Percentiles rank a stretch among this genome's conserved stretches.
phyloP scores from a whole-genome alignment of 2,888 invertebrate genomes.

The Cerceris ruficornis region DNA sequence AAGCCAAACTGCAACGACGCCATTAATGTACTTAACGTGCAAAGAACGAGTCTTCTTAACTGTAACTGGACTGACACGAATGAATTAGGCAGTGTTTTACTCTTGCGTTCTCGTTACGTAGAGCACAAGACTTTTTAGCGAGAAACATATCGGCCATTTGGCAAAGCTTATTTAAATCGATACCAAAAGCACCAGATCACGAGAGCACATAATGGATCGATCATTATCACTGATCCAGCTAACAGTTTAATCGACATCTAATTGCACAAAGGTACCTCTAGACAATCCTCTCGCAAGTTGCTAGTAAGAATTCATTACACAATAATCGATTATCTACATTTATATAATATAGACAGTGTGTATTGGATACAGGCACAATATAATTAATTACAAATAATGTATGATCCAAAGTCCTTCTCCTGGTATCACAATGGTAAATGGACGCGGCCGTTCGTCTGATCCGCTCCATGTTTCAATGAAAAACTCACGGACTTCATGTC shows the following conservation, averaged over 20 bases:
- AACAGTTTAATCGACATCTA: slow-evolving; percentile 65
- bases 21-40: slow-evolving; percentile 25
- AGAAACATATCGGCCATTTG: slow-evolving; percentile 66
- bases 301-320: slow-evolving; percentile 73
- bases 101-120: slow-evolving; percentile 25
- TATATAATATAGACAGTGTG: slow-evolving; percentile 72
- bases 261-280: slow-evolving; percentile 74
- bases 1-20: slow-evolving; percentile 32
- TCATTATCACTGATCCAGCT: slow-evolving; percentile 64
- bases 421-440: slow-evolving; percentile 77
- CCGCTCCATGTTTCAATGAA: slow-evolving; percentile 56
- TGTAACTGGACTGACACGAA: slow-evolving; percentile 34
- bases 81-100: slow-evolving; percentile 67
- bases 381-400: slow-evolving; percentile 78
- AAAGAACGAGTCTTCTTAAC: slow-evolving; percentile 13
- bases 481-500: slow-evolving; percentile 74
- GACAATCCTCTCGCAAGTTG: slow-evolving; percentile 62
- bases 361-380: slow-evolving; percentile 80
- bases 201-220: slow-evolving; percentile 67
- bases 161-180: slow-evolving; percentile 53
- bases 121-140: slow-evolving; percentile 53
- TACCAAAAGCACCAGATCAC: slow-evolving; percentile 71
- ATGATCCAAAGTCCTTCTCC: slow-evolving; percentile 74
- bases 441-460: slow-evolving; percentile 52
- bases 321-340: slow-evolving; percentile 73